Evolutionary conservation across 92 coral and sea anemone genomes (phyloP), one percentile per base, ranked within the genome.

Genomic region (Epizoanthus ramosus): DNA sequence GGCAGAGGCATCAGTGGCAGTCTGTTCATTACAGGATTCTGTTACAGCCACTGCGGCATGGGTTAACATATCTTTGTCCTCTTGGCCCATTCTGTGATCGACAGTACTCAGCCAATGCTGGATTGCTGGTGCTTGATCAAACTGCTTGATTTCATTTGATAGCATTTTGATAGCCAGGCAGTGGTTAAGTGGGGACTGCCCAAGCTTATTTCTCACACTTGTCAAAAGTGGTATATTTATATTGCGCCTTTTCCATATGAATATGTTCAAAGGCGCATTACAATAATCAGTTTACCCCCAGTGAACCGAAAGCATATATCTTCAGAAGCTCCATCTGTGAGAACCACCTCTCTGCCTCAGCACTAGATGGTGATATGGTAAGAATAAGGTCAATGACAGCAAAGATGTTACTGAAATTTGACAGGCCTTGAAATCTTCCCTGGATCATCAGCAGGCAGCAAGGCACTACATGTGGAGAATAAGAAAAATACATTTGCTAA

Each of bases 321-420:
- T 84, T 84, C 6, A 80, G 54, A n/a, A 74, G 65, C 33, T 84
- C 74, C 87, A 84, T 64, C 65, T 84, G 74, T 52, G 81, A 73
- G 37, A 84, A 84, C 65, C 87, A 76, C 16, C 83, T 53, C 75
- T 84, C 83, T 8, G 75, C 77, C 21, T 28, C 87, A 61, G 87
- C 75, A 84, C 67, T 73, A 73, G 81, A 28, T 18, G 87, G 74
- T 18, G 87, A 81, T 57, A 74, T 54, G 75, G 81, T 84, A 18
- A 84, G 83, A 81, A 66, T 24, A 16, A 84, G 83, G 65, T 84
- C 87, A 65, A 84, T 66, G 43, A 84, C 47, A 33, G 80, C 80
- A 24, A 83, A 71, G n/a, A 72, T 61, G 19, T 83, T 83, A 59
- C 64, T 59, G 64, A 59, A 59, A 6, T 22, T 59, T 18, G 64